phyloP scores from a whole-genome alignment of 1,140 invertebrate species.

The Eurosta solidaginis region DNA sequence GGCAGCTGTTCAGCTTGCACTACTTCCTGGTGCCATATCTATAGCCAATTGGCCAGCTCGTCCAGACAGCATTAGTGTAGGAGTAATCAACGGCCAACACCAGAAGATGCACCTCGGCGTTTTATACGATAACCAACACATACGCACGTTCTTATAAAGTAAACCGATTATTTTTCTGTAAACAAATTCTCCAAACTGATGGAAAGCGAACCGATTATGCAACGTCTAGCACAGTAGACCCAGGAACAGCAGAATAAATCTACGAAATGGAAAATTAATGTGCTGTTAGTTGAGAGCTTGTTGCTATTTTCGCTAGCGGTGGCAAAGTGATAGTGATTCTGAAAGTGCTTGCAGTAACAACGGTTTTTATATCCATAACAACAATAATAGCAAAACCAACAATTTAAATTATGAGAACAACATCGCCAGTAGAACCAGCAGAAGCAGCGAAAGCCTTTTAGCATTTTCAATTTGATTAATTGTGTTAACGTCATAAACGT shows the following conservation, averaged over 20 bases:
- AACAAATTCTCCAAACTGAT: slow-evolving; percentile 24
- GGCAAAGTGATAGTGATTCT: too few relatives aligned
- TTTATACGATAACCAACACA: not conserved
- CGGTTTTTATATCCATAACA: not conserved
- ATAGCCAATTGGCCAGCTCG: not conserved
- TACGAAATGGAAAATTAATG: not conserved
- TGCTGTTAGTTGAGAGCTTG: not conserved
- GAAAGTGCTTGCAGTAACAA: not conserved
- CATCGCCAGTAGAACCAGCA: not conserved
- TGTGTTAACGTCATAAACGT: slow-evolving; percentile 58
- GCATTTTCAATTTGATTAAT: slow-evolving; percentile 48
- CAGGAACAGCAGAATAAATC: not conserved
- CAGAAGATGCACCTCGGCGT: not conserved
- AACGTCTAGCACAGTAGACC: not conserved
- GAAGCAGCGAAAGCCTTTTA: slow-evolving; percentile 43
- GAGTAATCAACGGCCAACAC: not conserved
- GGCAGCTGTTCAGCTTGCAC: not conserved
- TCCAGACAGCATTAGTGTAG: not conserved
- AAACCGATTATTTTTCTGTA: slow-evolving; percentile 10
- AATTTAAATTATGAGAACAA: too few relatives aligned
- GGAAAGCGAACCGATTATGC: slow-evolving; percentile 23
- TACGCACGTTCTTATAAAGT: not conserved
- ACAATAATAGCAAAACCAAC: too few relatives aligned
- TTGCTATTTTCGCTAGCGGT: too few relatives aligned
- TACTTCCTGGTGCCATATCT: slow-evolving; percentile 16